Evolutionary conservation across 2,888 invertebrate species (phyloP).

Genomic region (Aleiodes leptofemur): DNA sequence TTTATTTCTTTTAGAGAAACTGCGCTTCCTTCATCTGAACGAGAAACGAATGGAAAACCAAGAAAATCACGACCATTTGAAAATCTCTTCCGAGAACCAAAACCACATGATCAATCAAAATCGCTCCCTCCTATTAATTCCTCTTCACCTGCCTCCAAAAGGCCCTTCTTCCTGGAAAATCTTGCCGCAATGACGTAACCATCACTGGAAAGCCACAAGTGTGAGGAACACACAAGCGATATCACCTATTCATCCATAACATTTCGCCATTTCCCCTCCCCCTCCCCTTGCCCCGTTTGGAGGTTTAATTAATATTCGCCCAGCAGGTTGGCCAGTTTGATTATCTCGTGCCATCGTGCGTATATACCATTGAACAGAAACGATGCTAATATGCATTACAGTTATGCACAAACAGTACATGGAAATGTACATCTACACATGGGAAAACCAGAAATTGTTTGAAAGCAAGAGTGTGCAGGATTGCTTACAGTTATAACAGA

Average conservation of each 20-base stretch:
- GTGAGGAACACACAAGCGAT: constrained; percentile 36
- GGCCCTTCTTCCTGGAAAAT: neutral
- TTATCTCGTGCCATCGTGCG: constrained; percentile 63
- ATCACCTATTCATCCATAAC: constrained; percentile 64
- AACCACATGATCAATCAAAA: neutral
- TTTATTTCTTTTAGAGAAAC: no score
- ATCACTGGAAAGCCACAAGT: constrained; percentile 21
- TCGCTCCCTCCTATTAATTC: neutral
- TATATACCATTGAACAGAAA: constrained; percentile 64
- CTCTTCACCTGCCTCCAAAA: neutral
- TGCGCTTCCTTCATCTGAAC: no score
- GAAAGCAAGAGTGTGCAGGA: constrained; percentile 47
- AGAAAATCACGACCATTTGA: no score
- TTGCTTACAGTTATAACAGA: constrained; percentile 41
- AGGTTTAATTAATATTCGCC: constrained; percentile 73
- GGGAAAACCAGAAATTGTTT: constrained; percentile 31
- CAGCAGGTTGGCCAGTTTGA: constrained; percentile 72
- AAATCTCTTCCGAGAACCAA: no score
- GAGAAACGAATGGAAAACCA: no score
- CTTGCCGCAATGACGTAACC: neutral
- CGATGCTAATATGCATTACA: constrained; percentile 58
- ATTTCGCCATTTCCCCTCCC: constrained; percentile 26
- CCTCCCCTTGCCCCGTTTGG: constrained; percentile 42
- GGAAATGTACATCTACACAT: constrained; percentile 32
- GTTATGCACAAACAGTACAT: constrained; percentile 64